Conservation (phyloP, 2,797 vertebrate genomes). For the Adrianichthys oophorus region DNA sequence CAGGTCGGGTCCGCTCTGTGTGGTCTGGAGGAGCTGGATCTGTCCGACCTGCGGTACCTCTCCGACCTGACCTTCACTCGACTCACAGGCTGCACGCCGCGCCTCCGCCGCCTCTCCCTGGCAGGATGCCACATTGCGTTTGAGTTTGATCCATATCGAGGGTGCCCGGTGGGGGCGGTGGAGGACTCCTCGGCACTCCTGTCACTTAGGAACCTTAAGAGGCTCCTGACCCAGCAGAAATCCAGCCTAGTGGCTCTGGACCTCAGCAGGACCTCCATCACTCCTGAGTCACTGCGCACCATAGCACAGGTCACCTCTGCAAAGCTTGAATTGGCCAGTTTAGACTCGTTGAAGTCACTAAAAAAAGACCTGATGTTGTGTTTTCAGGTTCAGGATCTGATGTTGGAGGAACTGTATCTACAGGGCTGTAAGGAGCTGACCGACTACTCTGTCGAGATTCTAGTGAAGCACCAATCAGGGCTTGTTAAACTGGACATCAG, state of each 20-base stretch:
- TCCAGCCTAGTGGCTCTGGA: slow-evolving; percentile 72
- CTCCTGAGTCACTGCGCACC: slow-evolving; percentile 73
- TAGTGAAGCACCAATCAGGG: slow-evolving; percentile 77
- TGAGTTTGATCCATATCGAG: slow-evolving; percentile 76
- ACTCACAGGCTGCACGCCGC: slow-evolving; percentile 78
- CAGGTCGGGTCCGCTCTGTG: slow-evolving; percentile 64
- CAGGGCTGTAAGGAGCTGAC: slow-evolving; percentile 83
- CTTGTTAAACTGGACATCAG: slow-evolving; percentile 81
- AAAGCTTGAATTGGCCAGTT: neutral
- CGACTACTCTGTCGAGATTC: slow-evolving; percentile 75
- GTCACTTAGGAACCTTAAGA: slow-evolving; percentile 79
- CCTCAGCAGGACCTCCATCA: slow-evolving; percentile 83
- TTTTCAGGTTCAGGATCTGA: slow-evolving; percentile 68
- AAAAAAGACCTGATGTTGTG: neutral
- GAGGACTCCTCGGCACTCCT: slow-evolving; percentile 75
- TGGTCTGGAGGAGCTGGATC: slow-evolving; percentile 75
- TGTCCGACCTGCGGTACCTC: slow-evolving; percentile 79
- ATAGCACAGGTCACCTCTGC: slow-evolving; percentile 69
- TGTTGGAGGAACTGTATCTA: slow-evolving; percentile 75
- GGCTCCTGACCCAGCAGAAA: slow-evolving; percentile 73
- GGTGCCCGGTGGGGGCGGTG: slow-evolving; percentile 55
- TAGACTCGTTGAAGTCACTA: neutral
- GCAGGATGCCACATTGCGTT: slow-evolving; percentile 85
- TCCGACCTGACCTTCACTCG: slow-evolving; percentile 84
- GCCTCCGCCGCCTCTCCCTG: slow-evolving; percentile 74